Evolutionary conservation across 1,140 invertebrate species (phyloP), one percentile per base, ranked within the genome.

Genomic region (Mactra quadrangularis): DNA sequence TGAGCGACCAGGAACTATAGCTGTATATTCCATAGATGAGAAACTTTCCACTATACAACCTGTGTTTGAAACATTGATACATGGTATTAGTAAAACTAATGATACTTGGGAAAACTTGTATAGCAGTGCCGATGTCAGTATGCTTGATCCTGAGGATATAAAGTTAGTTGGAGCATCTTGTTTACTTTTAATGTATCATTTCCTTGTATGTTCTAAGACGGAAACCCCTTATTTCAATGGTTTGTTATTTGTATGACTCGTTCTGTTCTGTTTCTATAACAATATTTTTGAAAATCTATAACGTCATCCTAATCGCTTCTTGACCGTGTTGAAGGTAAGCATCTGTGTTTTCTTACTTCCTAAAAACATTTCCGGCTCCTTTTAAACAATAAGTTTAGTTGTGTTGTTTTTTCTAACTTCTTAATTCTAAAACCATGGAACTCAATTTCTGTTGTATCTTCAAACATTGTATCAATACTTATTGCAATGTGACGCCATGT

Each of bases 21-120:
- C 66, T 27, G 82, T 88, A n/a, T 88, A 86, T 76, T 82, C 84
- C 0, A 76, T 88, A 33, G 85, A 77, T n/a, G 60, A 66, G 25
- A 57, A 71, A 19, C 22, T 71, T 7, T 15, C 68, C 17, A 29
- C 33, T 3, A 70, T 72, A 19, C 15, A 71, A 11, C 81, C 87
- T n/a, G 27, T 29, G 19, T 82, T 84, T 82, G 70, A 75, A 74
- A 64, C 72, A 29, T 1, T 82, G 33, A 35, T 68, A 13, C 25
- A 7, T 38, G 83, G 78, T 25, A 71, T 85, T 27, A 52, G 45
- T 1, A 35, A 33, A 41, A 4, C 35, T 17, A 45, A 72, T 0
- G 71, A 62, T 29, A 79, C 87, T 0, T 88, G 79, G 81, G 55
- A 76, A 0, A 47, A 86, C 15, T 9, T 88, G 60, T 85, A 82